A percentile compares a stretch with the other conserved stretches of the same genome.
Evolutionary conservation across 2,113 vertebrate species (phyloP).

Genomic region (Mionectes macconnelli): DNA sequence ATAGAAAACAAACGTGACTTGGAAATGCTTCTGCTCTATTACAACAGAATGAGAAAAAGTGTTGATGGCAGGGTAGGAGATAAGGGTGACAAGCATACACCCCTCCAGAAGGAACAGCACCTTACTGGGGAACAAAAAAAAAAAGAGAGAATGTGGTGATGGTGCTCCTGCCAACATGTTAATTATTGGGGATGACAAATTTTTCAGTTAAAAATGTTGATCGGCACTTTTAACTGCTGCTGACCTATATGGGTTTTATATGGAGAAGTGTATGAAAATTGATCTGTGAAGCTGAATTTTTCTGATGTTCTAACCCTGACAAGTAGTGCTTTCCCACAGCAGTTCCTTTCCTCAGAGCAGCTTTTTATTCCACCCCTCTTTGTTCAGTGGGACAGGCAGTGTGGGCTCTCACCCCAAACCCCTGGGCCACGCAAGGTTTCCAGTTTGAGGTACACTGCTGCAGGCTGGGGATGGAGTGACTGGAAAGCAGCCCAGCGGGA

Average conservation of each 20-base stretch:
- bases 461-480: not conserved
- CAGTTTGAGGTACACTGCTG: fast-evolving
- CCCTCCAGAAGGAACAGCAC: not conserved
- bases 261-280: not conserved
- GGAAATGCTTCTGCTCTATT: not conserved
- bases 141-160: fast-evolving
- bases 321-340: not conserved
- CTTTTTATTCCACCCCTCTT: no score
- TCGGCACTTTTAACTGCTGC: not conserved
- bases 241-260: not conserved
- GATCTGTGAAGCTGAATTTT: not conserved
- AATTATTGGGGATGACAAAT: fast-evolving
- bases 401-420: fast-evolving
- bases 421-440: fast-evolving
- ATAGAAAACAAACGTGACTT: not conserved
- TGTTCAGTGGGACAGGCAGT: fast-evolving
- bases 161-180: fast-evolving
- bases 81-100: fast-evolving
- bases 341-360: not conserved
- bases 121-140: not conserved
- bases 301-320: not conserved
- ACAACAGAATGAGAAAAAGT: not conserved
- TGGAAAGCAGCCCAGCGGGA: not conserved
- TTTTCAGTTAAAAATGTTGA: not conserved
- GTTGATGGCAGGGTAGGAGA: not conserved